Base-by-base conservation (phyloP, 1,140 invertebrate genomes). In the Polypedilum pembai region DNA sequence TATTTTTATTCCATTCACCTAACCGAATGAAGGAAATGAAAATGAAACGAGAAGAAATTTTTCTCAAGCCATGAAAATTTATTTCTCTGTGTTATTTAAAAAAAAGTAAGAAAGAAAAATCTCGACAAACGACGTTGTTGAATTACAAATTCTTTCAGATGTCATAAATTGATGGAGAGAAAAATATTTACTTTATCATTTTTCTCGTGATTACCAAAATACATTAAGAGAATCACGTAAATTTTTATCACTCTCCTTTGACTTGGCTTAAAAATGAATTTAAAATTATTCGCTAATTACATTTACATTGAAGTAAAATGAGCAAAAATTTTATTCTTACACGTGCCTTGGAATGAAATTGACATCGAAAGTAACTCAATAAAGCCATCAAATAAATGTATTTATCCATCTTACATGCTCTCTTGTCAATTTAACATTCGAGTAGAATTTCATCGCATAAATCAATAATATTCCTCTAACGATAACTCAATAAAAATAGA, bases 401-500 rank as follows among this genome's bases (percentile, higher is more conserved):
- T 33, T 33, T 33, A 33, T 33, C 24, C 24, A 33, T 33, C 24
- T 33, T 33, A 33, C 24, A 33, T 33, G 5, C 24, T 33, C 24
- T 33, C 24, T 3, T 33, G 24, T 33, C 24, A 33, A n/a, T 15
- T 56, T 56, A 15, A 56, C 45, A 69, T 69, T 69, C 18, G 65
- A 69, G 5, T 18, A 21, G 18, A 18, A 18, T 69, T 69, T 69
- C 17, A 69, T 69, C 17, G 18, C 65, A 69, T 69, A 69, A 69
- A 69, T 69, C 65, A 69, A 69, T 69, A 69, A 69, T 69, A 69
- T 69, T 56, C n/a, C 17, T 18, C 65, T 20, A 18, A 18, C 17
- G 65, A 69, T 69, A 69, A 69, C 65, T 69, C 17, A 69, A 69
- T 69, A 69, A 69, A 69, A 18, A 10, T 56, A 15, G 45, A 56